phyloP scores from a whole-genome alignment of 2,888 invertebrate species.

The Plusia festucae region DNA sequence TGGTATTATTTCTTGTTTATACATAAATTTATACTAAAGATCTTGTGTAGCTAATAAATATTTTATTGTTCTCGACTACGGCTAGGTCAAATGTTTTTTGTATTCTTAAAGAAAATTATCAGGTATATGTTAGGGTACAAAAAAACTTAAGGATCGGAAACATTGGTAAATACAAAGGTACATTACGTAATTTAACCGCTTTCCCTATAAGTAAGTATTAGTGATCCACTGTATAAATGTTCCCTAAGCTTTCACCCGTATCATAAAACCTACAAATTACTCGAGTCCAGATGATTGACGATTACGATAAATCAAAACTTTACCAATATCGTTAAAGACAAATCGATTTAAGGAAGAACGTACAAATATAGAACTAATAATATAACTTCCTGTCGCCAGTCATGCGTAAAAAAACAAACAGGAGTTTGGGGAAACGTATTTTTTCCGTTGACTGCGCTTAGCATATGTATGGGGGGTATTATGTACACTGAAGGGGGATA shows the following conservation, averaged over 20 bases:
- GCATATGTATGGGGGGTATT: constrained; percentile 30
- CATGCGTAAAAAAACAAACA: constrained; percentile 46
- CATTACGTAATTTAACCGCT: background rate
- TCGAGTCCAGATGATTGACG: background rate
- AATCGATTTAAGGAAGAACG: background rate
- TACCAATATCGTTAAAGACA: background rate
- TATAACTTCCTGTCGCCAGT: constrained; percentile 21
- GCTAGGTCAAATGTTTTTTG: too few relatives aligned
- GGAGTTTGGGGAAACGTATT: constrained; percentile 27
- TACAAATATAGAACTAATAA: constrained; percentile 1
- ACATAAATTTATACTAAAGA: too few relatives aligned
- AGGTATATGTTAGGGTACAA: too few relatives aligned
- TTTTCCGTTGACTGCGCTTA: constrained; percentile 28
- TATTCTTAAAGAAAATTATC: too few relatives aligned
- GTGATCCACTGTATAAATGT: background rate
- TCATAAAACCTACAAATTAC: background rate
- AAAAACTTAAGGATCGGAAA: too few relatives aligned
- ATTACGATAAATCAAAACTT: constrained; percentile 6
- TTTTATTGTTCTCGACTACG: too few relatives aligned
- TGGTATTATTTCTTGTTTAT: too few relatives aligned
- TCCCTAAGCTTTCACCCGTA: background rate
- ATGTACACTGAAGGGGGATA: constrained; percentile 29
- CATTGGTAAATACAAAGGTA: background rate
- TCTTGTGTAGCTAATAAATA: too few relatives aligned
- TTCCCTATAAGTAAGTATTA: constrained; percentile 1